Evolutionary conservation across 2,113 vertebrate genomes (phyloP), one percentile per base, ranked within the genome.

Genomic region (Tyto alba): DNA sequence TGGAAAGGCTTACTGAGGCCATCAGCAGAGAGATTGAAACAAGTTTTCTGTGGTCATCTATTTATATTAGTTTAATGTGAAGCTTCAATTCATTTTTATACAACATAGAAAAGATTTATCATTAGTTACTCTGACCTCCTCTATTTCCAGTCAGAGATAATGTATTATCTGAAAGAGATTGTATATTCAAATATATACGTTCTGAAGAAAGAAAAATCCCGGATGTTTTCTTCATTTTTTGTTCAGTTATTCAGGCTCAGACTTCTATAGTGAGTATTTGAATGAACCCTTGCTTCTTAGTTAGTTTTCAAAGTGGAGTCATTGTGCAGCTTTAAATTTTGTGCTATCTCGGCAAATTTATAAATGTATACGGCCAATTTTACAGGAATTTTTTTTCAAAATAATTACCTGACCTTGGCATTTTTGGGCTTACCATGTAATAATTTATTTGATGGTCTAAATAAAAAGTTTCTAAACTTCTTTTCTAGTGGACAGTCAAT

Each of bases 391-490:
- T 53, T 53, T 76, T 95, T 81, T 56, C 10, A 19, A 40, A 95
- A 89, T 9, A 68, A 53, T 88, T 89, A 76, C 55, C 62, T 73
- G 62, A 79, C 74, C 74, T 76, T 91, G 71, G 41, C 8, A 38
- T 82, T 94, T 89, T 85, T 10, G 40, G 26, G 16, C 21, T 94
- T 79, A 56, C 12, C 13, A 9, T 1, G 1, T 79, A 81, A 68
- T 64, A 78, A 87, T 91, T 95, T 94, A 12, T 79, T 80, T 80
- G 9, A 26, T 66, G 40, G 30, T 89, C 53, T 89, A 81, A 85
- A n/a, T 79, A 85, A 94, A 89, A 95, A 85, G 36, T 86, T 95
- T 88, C 55, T 47, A 41, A 93, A 76, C 62, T 52, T 85, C 75
- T 94, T 83, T 78, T 45, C 52, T 45, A 20, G 50, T 64, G 53